Evolutionary conservation across 2,797 vertebrate genomes (phyloP).

Genomic region (Aulostomus chinensis): DNA sequence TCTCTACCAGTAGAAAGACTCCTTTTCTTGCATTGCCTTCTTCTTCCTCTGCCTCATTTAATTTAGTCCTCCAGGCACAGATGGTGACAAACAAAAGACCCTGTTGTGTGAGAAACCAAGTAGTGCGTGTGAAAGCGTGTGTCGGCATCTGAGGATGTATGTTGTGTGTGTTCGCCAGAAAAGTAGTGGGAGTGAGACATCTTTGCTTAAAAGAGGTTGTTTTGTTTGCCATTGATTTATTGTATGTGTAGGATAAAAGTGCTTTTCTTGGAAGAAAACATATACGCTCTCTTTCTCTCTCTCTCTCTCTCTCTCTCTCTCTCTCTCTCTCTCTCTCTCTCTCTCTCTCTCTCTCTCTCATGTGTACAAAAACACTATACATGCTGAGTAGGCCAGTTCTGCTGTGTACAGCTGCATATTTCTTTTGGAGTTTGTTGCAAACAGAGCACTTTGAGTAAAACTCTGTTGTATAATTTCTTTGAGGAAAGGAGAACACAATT

Average conservation of each 20-base stretch:
- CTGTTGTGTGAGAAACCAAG: conserved; percentile 46
- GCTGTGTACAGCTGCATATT: conserved; percentile 7
- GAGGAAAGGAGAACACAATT: conserved; percentile 21
- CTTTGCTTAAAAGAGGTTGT: conserved; percentile 36
- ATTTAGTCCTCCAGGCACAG: conserved; percentile 59
- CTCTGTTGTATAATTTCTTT: too few species aligned
- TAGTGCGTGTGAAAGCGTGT: conserved; percentile 46
- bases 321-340: neutral
- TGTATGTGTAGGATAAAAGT: conserved; percentile 48
- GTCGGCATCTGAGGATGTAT: conserved; percentile 18
- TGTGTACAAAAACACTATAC: conserved; percentile 17
- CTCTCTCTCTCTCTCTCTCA: conserved; percentile 10
- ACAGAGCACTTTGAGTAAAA: too few species aligned
- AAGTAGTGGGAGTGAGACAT: conserved; percentile 42
- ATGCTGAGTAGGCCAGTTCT: conserved; percentile 35
- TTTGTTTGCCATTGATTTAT: conserved; percentile 55
- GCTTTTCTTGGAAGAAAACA: conserved; percentile 44
- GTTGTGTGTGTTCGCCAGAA: conserved; percentile 1
- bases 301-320: conserved; percentile 6
- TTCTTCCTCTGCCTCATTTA: conserved; percentile 56
- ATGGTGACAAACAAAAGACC: conserved; percentile 66
- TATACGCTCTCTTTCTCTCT: neutral
- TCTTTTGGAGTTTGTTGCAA: conserved; percentile 26
- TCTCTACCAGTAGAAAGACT: conserved; percentile 50
- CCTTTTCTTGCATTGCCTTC: conserved; percentile 43